A percentile compares a stretch with the other conserved stretches of the same genome.
Evolutionary conservation across 1,140 invertebrate species (phyloP).

Genomic region (Neodiprion pinetum): DNA sequence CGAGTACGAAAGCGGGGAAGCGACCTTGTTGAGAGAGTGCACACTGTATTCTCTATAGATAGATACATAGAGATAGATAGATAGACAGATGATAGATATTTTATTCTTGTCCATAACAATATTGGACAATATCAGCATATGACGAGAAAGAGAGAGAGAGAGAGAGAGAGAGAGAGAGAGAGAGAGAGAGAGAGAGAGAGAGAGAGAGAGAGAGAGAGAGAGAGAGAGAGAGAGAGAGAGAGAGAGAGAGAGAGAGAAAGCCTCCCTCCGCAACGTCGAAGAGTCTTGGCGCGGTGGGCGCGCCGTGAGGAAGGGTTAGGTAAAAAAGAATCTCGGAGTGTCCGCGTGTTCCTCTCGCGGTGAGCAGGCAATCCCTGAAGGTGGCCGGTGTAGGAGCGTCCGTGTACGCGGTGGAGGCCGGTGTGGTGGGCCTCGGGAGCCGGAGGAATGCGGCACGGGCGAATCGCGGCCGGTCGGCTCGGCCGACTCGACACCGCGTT

Average conservation of each 20-base stretch:
- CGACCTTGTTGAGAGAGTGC: too few species aligned
- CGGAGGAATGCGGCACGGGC: slow-evolving; percentile 61
- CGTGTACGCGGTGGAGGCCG: slow-evolving; percentile 37
- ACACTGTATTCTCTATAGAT: too few species aligned
- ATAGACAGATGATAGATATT: too few species aligned
- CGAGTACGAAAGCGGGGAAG: too few species aligned
- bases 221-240: slow-evolving; percentile 27
- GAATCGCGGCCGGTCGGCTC: slow-evolving; percentile 62
- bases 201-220: slow-evolving; percentile 27
- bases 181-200: slow-evolving; percentile 23
- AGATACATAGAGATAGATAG: too few species aligned
- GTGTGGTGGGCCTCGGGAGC: slow-evolving; percentile 53
- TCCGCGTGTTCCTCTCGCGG: neutral
- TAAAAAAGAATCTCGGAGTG: slow-evolving; percentile 17
- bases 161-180: slow-evolving; percentile 27
- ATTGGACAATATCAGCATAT: neutral
- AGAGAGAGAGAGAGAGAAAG: slow-evolving; percentile 23
- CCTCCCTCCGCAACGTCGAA: neutral
- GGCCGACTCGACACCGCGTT: slow-evolving; percentile 50
- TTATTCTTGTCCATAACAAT: too few species aligned
- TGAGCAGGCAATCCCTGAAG: neutral
- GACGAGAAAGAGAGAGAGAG: slow-evolving; percentile 25
- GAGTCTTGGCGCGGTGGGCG: neutral
- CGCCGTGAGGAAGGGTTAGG: slow-evolving; percentile 24
- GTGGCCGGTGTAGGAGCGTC: neutral